Base-by-base conservation (phyloP, 2,888 invertebrate genomes). In the Mylabris sibirica region DNA sequence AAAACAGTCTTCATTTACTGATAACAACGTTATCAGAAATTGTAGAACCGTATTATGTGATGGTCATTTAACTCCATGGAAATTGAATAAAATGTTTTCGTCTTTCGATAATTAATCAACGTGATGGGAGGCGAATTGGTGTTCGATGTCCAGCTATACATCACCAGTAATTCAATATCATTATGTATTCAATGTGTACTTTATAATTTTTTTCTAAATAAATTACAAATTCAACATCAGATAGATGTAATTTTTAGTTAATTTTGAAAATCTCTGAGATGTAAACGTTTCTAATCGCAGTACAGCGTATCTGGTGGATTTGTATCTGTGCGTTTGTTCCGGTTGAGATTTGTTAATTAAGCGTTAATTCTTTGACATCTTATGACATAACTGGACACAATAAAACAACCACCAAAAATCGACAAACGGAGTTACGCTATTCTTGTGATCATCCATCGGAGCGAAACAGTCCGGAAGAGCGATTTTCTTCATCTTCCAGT, bases 381-480 rank as follows among this genome's bases (percentile, higher is more conserved):
- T 53, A 3, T 12, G 49, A 49, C 49, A 49, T 73, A 74, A 76
- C 75, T 77, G 78, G 78, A 78, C 78, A 75, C 72, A 30, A 76
- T 70, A 70, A 69, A 66, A 72, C 71, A 71, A 70, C 64, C 70
- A 70, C 66, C 67, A 63, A 69, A 30, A 63, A 73, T 68, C 73
- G 70, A 73, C 67, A 67, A 68, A 69, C 77, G 80, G 80, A 80
- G 78, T 72, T 78, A 79, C 79, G 80, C 79, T 53, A 24, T 79
- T 77, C 73, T 76, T 69, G 73, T 76, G 72, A 75, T 72, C 72
- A 71, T 60, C 72, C 78, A 78, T 68, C 78, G 75, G 73, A 75
- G 80, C 79, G 80, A 79, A 80, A 77, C 80, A 77, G 78, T 74
- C 75, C 79, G 80, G 81, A 81, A 81, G 80, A 81, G 70, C 78